Evolutionary conservation across 1,140 invertebrate species (phyloP), one percentile per base, ranked within the genome.

Genomic region (Euglossa dilemma): DNA sequence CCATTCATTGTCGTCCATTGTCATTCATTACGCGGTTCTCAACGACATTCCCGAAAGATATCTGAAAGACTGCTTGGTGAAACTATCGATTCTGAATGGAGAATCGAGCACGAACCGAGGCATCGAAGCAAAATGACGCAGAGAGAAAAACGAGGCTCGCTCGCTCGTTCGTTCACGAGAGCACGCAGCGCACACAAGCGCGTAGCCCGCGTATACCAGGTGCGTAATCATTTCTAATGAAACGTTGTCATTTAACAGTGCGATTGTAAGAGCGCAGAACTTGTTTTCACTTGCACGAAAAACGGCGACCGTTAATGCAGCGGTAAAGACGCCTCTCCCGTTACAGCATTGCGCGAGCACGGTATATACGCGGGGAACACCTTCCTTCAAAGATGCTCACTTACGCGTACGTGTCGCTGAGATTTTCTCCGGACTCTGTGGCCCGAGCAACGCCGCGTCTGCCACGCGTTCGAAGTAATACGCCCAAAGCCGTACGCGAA

Each of bases 311-410:
- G 94, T 94, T 94, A 94, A 94, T 94, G 93, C 94, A 94, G 94
- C 94, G 94, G 94, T 94, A 94, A 94, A 94, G 93, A 94, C 93
- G 91, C 92, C 91, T 94, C 94, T 94, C 93, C 93, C 94, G 93
- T 94, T 94, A 94, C 89, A 91, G 90, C 83, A 89, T 92, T 92
- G 89, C 87, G 84, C 88, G 87, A 85, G 75, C 86, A 80, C 79
- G 85, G 80, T 79, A 81, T 87, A 88, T 36, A 56, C 50, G 45
- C 75, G 83, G 87, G 89, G 85, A 91, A 89, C 85, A 90, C 90
- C 85, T 90, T 74, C 80, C 80, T 63, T 59, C 85, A 52, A 56
- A 74, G 77, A 83, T 75, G 63, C 83, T 76, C 79, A 25, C 71
- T 85, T 50, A 43, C 71, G 72, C 45, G 73, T 50, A 73, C 84